A percentile compares a stretch with the other conserved stretches of the same genome.
Evolutionary conservation across 2,113 vertebrate species (phyloP).

Genomic region (Heterochromis multidens): DNA sequence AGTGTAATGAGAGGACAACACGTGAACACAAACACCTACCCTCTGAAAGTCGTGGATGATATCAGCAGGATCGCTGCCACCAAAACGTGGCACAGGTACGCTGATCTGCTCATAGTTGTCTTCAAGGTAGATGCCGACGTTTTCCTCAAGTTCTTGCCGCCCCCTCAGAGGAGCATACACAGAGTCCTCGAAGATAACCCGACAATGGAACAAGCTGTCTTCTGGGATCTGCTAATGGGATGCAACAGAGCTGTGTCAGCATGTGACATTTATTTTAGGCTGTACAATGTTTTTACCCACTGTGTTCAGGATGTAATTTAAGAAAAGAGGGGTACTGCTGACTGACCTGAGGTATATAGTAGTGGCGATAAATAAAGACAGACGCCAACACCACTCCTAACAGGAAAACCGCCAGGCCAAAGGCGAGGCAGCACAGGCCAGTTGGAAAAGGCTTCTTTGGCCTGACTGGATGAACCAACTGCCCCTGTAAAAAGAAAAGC

Average conservation of each 20-base stretch:
- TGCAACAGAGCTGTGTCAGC: conserved; percentile 16
- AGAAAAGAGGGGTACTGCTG: not conserved
- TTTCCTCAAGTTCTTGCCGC: conserved; percentile 87
- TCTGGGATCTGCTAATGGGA: conserved; percentile 77
- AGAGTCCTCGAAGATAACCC: conserved; percentile 85
- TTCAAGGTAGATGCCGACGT: conserved; percentile 88
- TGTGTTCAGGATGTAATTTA: not conserved
- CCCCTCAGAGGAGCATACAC: conserved; percentile 79
- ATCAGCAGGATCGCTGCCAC: conserved; percentile 87
- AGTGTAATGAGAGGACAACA: not conserved
- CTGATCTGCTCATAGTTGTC: conserved; percentile 93
- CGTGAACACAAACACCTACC: conserved; percentile 66
- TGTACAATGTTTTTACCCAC: not conserved
- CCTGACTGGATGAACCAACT: conserved; percentile 63
- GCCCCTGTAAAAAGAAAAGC: conserved; percentile 65
- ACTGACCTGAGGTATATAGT: conserved; percentile 86
- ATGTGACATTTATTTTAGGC: not conserved
- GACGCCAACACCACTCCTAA: conserved; percentile 85
- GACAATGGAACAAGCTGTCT: conserved; percentile 89
- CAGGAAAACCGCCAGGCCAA: conserved; percentile 83
- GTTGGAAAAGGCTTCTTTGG: conserved; percentile 77
- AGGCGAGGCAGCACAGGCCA: conserved; percentile 83
- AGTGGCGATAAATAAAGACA: conserved; percentile 86
- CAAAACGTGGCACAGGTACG: conserved; percentile 86
- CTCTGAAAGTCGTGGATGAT: conserved; percentile 94